Conservation (phyloP, 2,888 invertebrate genomes). For the Calliopum simillimum region DNA sequence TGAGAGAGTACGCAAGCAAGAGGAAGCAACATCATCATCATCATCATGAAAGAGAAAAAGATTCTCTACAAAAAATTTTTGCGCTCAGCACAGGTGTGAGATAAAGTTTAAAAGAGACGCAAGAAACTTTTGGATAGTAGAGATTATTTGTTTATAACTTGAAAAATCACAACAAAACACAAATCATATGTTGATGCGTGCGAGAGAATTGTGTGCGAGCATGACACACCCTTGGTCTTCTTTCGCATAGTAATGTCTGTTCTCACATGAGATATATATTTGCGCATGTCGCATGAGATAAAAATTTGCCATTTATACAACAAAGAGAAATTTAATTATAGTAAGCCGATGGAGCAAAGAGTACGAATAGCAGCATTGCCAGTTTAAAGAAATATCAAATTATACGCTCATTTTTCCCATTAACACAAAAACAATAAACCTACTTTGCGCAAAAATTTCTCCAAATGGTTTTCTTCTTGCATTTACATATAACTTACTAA, state of each 20-base stretch:
- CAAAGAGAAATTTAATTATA: too few relatives aligned
- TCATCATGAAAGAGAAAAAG: slow-evolving; percentile 17
- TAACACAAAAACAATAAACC: background rate
- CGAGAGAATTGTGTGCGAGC: background rate
- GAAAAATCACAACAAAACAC: slow-evolving; percentile 21
- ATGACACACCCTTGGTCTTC: slow-evolving; percentile 16
- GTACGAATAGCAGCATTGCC: slow-evolving; percentile 3
- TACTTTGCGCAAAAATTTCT: background rate
- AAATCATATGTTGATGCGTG: slow-evolving; percentile 27
- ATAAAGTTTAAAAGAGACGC: background rate
- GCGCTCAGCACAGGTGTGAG: background rate
- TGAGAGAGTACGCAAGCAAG: slow-evolving; percentile 27
- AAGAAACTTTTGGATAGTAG: too few relatives aligned
- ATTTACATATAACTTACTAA: slow-evolving; percentile 7
- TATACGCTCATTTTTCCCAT: background rate
- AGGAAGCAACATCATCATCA: slow-evolving; percentile 30
- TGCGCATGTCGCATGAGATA: slow-evolving; percentile 7
- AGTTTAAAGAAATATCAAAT: background rate
- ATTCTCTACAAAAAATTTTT: slow-evolving; percentile 38
- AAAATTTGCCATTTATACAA: too few relatives aligned
- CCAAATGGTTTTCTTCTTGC: background rate
- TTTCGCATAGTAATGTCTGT: too few relatives aligned
- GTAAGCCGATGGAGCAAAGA: too few relatives aligned
- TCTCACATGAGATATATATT: background rate
- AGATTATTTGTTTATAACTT: background rate